Percentiles rank a stretch among this genome's conserved stretches.
phyloP scores from a whole-genome alignment of 2,797 vertebrate species.

The Dermochelys coriacea region DNA sequence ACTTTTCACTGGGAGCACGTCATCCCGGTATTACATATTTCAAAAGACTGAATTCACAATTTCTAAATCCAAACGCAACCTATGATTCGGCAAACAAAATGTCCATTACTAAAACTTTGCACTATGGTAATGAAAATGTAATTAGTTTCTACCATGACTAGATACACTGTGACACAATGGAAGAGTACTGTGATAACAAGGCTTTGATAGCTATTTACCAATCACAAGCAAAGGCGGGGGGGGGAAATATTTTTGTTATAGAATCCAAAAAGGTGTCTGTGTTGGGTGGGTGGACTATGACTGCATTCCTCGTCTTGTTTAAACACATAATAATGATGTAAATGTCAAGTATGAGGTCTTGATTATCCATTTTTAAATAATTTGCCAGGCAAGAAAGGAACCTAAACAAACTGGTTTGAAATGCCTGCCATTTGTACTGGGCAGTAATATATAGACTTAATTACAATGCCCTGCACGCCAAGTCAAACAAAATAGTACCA shows the following conservation, averaged over 20 bases:
- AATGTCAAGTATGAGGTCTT: constrained; percentile 63
- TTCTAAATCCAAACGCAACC: background rate
- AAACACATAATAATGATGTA: constrained; percentile 55
- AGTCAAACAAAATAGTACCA: constrained; percentile 77
- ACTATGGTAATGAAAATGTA: background rate
- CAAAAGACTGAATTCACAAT: background rate
- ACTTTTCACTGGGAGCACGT: background rate
- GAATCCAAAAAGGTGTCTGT: background rate
- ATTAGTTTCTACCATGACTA: background rate
- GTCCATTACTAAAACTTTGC: background rate
- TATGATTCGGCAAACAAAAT: background rate
- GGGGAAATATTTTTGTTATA: constrained; percentile 25
- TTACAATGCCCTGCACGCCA: constrained; percentile 69
- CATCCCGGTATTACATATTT: background rate
- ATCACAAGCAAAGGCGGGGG: constrained; percentile 12
- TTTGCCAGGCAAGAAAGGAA: constrained; percentile 74
- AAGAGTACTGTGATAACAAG: constrained; percentile 9
- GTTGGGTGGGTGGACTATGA: constrained; percentile 24
- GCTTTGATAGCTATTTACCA: constrained; percentile 28
- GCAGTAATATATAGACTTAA: constrained; percentile 73
- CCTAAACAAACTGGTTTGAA: constrained; percentile 72
- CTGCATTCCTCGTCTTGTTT: constrained; percentile 22
- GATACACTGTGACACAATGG: background rate
- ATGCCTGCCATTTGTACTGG: constrained; percentile 64
- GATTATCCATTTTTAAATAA: constrained; percentile 76